Evolutionary conservation across 2,797 vertebrate species (phyloP).

Genomic region (Sebastes taczanowskii): DNA sequence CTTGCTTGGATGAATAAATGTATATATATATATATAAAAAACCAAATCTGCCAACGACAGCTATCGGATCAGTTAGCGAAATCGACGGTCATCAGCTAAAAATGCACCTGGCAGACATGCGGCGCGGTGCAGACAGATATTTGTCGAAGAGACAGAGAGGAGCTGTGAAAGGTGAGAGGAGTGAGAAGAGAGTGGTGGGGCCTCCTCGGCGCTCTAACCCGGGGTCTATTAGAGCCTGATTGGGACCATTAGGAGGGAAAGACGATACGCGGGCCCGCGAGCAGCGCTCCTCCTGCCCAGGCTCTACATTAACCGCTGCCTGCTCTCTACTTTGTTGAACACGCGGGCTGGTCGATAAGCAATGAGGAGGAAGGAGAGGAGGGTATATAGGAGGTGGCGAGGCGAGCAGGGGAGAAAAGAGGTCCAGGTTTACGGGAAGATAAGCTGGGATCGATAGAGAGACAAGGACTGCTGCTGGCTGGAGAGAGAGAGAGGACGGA

Average conservation of each 20-base stretch:
- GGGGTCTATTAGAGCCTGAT: conserved; percentile 68
- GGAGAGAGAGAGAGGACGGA: conserved; percentile 53
- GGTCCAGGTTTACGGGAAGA: conserved; percentile 76
- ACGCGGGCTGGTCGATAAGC: conserved; percentile 65
- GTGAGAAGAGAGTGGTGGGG: conserved; percentile 17
- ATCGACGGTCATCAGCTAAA: conserved; percentile 60
- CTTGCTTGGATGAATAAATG: conserved; percentile 33
- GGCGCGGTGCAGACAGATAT: conserved; percentile 24
- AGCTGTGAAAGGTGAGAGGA: conserved; percentile 54
- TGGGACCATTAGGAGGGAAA: conserved; percentile 69
- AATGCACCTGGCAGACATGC: conserved; percentile 27
- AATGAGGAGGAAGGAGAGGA: conserved; percentile 42
- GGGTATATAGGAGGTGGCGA: conserved; percentile 13
- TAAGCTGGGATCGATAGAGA: conserved; percentile 75
- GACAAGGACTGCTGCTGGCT: conserved; percentile 58
- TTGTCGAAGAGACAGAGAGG: background rate
- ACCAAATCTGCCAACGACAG: conserved; percentile 34
- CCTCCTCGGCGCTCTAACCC: conserved; percentile 39
- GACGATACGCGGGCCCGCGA: conserved; percentile 26
- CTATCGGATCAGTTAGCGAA: conserved; percentile 46
- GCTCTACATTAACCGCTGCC: conserved; percentile 66
- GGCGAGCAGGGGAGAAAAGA: conserved; percentile 36
- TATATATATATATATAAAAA: background rate
- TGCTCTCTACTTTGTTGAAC: conserved; percentile 70
- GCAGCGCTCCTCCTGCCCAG: conserved; percentile 33